Evolutionary conservation across 1,140 invertebrate species (phyloP), one percentile per base, ranked within the genome.

Genomic region (Drosophila arizonae): DNA sequence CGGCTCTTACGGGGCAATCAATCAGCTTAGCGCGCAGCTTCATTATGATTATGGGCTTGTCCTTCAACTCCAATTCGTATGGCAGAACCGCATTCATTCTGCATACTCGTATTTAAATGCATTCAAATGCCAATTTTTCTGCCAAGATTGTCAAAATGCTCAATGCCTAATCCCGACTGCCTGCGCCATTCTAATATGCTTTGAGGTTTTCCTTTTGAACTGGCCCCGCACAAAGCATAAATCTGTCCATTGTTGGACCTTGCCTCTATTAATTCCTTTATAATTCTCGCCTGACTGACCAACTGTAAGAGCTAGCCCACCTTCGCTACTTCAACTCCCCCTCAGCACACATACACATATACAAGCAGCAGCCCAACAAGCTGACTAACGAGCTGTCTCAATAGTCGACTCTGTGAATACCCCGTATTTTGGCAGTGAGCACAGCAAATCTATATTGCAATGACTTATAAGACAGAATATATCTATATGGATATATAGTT

Each of bases 241-340:
- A 74, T 62, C 48, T 66, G 65, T 56, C 41, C 69, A 67, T 88
- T 62, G 67, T 67, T 62, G 73, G 73, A 75, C 72, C 76, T 72
- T 66, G 71, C 57, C 65, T 73, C 71, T 78, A 87, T 87, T 87
- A 87, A 87, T 87, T 88, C 82, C 79, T 88, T 87, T 88, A 87
- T 87, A 87, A 87, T 87, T 87, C 88, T 77, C 84, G 84, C 84
- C 84, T 87, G 84, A 79, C 79, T 88, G 84, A 84, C 84, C 82
- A 84, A 54, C 82, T 36, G 62, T 72, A 82, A 72, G 76, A 72
- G 64, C 33, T 50, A 33, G 17, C 17, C 54, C 61, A 61, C 60
- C 60, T 70, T 46, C 57, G 58, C 41, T 65, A 80, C 69, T 76
- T 85, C 79, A 79, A 58, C 71, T 69, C 48, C 58, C 61, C 45